Evolutionary conservation across 2,888 invertebrate genomes (phyloP), one percentile per base, ranked within the genome.

Genomic region (Drosophila atripex): DNA sequence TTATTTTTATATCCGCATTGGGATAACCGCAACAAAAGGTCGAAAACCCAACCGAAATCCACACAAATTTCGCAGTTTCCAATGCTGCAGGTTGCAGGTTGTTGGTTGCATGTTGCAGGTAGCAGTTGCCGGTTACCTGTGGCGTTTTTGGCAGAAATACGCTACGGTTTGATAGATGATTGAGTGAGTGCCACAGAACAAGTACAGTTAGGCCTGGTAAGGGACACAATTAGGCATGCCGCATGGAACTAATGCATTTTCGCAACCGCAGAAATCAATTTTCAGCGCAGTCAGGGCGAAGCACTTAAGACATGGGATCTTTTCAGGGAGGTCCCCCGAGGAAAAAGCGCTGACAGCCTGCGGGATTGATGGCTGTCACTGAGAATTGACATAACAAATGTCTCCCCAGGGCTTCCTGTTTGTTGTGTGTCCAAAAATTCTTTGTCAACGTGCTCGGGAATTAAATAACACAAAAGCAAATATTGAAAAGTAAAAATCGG

Each of bases 301-400:
- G 77, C 86, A 83, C 83, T 80, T 70, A 72, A 73, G 65, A 71
- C 41, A 32, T 14, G 60, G 61, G 51, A 72, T 68, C 39, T 64
- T 66, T 70, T 63, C 80, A 79, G 80, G 83, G 83, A 76, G 83
- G 83, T 84, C 83, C 73, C 78, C 69, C 71, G 65, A 64, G 78
- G 43, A 38, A 46, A 21, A 25, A 46, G 55, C 68, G 68, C 66
- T 73, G 75, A 75, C 73, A 73, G 58, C 55, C 65, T 51, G 39
- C 49, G 18, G 55, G 85, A 85, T 85, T 85, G 85, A 85, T 87
- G 80, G 87, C 83, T 85, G 85, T 85, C 85, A 85, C 66, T 70
- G 61, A 71, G 76, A 83, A 75, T 83, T 85, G 86, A 85, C 87
- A 85, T 78, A 80, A 82, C 87, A 85, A 85, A 86, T 82, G 79